Base-by-base conservation (phyloP, 2,888 invertebrate genomes). In the Hirudinaria manillensis region DNA sequence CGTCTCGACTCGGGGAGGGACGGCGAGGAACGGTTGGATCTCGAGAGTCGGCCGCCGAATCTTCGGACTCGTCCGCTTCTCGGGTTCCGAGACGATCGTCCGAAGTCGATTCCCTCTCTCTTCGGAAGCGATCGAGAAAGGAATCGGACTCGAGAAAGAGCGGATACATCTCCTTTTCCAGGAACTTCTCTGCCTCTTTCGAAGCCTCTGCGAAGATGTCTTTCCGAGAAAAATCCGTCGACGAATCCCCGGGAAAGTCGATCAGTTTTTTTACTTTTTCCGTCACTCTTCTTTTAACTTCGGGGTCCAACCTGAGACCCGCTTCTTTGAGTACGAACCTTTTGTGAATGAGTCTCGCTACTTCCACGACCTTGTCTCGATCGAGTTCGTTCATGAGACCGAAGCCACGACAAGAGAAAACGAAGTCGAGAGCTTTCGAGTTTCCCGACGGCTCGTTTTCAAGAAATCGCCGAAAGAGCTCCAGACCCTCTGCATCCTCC, bases 131-230 rank as follows among this genome's bases (percentile, higher is more conserved):
- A 27, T 61, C 61, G 1, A 61, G 61, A 29, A 61, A 61, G 24
- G 7, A 16, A 27, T 61, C 61, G 13, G 61, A 61, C 61, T 61
- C n/a, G 21, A 61, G 61, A 61, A 61, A 61, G n/a, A 29, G 29
- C 10, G 61, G 61, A 61, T 61, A 61, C 61, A 61, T 61, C 29
- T 61, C 61, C 29, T 29, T 24, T 61, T 61, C 61, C 19, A 61
- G 61, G 29, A 61, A 61, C 24, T 24, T 27, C n/a, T 61, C 61
- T 2, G 61, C 61, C 29, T 61, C 61, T 24, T n/a, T 24, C 24
- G 3, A 4, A 10, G 61, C 61, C 10, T 61, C 61, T 2, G 24
- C 4, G n/a, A 61, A 61, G 29, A 61, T 19, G 29, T 61, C 29
- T 61, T 61, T 61, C 24, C 1, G 10, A 7, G 24, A 29, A 61